Evolutionary conservation across 2,113 vertebrate genomes (phyloP), one percentile per base, ranked within the genome.

Genomic region (Planiliza haematocheilus): DNA sequence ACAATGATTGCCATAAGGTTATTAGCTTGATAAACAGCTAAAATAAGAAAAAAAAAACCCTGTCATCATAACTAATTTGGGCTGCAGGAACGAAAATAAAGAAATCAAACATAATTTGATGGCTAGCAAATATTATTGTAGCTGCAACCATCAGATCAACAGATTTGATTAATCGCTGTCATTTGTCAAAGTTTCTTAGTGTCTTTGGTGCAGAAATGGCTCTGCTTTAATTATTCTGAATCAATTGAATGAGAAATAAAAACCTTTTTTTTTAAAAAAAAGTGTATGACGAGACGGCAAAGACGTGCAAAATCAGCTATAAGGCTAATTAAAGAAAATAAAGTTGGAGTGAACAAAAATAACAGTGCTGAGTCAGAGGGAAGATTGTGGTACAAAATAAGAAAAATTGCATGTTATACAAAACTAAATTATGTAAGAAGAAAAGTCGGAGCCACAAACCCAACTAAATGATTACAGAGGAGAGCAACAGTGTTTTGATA

Each of bases 1-100:
- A 41, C 34, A 53, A 55, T 85, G 79, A 90, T 91, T 82, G 74
- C 66, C 62, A 65, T 30, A 30, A 75, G 76, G 75, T 75, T 63
- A 56, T 56, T 72, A 48, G 75, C 53, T 64, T 70, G 60, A 51
- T 63, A 81, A 85, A 81, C 70, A 84, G 0, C 30, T 36, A 38
- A 18, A n/a, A n/a, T n/a, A 48, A 8, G 11, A 20, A 34, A 52
- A 69, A 78, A 69, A 13, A 38, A 42, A 18, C 64, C 36, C 56
- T 18, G 21, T 73, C 70, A 68, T 86, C 56, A 64, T 37, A 46
- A 24, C 42, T 69, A 50, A 78, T 66, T 49, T 64, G 39, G 52
- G 16, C 20, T 49, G 20, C 41, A 68, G 51, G 74, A 77, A 77
- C 37, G 30, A 79, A 82, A 76, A 83, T 34, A 48, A 53, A 70